Evolutionary conservation across 2,113 vertebrate species (phyloP).

Genomic region (Chiloscyllium plagiosum): DNA sequence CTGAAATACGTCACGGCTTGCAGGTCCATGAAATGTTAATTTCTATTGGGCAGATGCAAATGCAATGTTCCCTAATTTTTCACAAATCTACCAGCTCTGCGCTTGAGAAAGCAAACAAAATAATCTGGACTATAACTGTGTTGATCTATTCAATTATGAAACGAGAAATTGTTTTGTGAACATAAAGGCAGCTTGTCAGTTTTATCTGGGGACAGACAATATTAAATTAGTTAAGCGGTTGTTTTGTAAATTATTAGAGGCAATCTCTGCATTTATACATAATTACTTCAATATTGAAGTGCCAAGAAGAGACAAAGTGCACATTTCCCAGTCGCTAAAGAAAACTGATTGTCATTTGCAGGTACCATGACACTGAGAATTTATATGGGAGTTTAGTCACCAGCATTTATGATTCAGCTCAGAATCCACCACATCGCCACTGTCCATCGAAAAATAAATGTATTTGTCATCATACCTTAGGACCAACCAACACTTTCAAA

Average conservation of each 20-base stretch:
- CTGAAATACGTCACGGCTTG: background rate
- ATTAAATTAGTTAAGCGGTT: background rate
- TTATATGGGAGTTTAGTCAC: background rate
- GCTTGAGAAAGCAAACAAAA: background rate
- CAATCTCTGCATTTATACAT: background rate
- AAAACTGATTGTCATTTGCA: background rate
- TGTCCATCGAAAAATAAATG: no score
- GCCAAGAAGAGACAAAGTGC: background rate
- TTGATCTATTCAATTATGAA: background rate
- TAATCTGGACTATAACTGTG: background rate
- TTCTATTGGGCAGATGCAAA: background rate
- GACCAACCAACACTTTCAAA: no score
- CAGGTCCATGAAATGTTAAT: background rate
- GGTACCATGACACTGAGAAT: background rate
- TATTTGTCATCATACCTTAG: no score
- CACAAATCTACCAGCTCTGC: background rate
- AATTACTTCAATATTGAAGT: background rate
- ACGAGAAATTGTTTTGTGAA: background rate
- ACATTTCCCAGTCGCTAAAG: background rate
- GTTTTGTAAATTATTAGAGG: background rate
- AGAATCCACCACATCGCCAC: background rate
- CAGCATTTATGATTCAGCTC: background rate
- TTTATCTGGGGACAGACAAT: background rate
- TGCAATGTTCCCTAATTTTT: background rate
- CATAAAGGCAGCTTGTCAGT: background rate